Conservation (phyloP, 2,797 vertebrate species). For the Eremophila alpestris region DNA sequence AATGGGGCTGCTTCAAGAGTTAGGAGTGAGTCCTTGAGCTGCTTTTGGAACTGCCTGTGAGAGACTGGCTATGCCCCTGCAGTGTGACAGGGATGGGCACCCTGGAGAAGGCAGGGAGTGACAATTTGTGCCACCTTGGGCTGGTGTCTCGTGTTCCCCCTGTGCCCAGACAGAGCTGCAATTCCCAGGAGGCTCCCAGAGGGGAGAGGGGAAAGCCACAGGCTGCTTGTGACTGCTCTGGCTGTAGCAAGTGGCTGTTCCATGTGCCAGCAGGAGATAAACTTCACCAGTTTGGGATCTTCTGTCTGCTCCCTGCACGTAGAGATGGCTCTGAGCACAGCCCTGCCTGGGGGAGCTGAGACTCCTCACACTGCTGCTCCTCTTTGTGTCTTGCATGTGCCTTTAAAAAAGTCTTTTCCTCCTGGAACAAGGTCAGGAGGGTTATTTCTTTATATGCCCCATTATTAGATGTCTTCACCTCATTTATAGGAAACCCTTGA, state of each 20-base stretch:
- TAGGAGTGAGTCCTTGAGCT: background rate
- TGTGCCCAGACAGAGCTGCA: background rate
- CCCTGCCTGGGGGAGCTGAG: background rate
- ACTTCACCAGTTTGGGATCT: background rate
- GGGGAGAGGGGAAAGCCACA: background rate
- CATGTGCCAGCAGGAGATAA: background rate
- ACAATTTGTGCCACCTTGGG: background rate
- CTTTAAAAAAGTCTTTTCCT: background rate
- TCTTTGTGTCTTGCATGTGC: background rate
- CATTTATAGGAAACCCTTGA: background rate
- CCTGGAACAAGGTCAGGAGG: background rate
- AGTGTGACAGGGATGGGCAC: background rate
- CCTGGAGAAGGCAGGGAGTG: background rate
- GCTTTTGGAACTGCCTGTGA: background rate
- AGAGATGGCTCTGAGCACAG: background rate
- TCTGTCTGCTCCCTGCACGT: rapidly evolving
- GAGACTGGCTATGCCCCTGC: background rate
- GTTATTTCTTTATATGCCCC: background rate
- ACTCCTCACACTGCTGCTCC: background rate
- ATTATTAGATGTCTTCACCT: background rate
- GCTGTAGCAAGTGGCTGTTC: background rate
- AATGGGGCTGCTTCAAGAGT: background rate
- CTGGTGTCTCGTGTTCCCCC: background rate
- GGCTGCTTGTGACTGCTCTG: background rate
- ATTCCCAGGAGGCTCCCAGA: background rate